Evolutionary conservation across 2,113 vertebrate genomes (phyloP).

Genomic region (Prionailurus viverrinus): DNA sequence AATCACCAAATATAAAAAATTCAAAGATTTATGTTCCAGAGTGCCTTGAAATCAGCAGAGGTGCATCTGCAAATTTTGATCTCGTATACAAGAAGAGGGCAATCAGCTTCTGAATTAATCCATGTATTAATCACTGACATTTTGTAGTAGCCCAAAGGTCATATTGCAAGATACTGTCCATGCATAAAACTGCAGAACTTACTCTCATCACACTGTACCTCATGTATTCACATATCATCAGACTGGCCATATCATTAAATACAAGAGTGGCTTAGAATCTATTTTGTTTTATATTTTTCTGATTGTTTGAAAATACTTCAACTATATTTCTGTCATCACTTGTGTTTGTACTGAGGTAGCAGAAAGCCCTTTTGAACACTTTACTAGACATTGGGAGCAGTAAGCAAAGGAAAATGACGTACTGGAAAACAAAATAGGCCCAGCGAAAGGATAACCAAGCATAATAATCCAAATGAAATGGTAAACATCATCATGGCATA

Average conservation of each 20-base stretch:
- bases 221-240: neutral
- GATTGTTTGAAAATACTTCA: neutral
- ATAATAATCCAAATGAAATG: neutral
- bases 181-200: slow-evolving; percentile 42
- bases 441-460: neutral
- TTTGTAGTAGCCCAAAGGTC: slow-evolving; percentile 43
- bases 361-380: neutral
- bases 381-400: neutral
- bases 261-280: neutral
- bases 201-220: neutral
- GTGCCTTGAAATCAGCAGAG: slow-evolving; percentile 60
- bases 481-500: neutral
- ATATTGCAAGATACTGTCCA: neutral
- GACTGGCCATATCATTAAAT: neutral
- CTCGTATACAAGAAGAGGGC: slow-evolving; percentile 66
- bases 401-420: neutral
- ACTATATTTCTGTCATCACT: neutral
- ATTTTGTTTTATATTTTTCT: neutral
- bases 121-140: slow-evolving; percentile 71
- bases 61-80: slow-evolving; percentile 25
- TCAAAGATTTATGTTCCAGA: slow-evolving; percentile 52
- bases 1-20: neutral
- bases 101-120: slow-evolving; percentile 66
- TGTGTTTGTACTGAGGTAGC: neutral
- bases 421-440: neutral